Conservation (phyloP, 2,888 invertebrate genomes). For the Ochropacha duplaris region DNA sequence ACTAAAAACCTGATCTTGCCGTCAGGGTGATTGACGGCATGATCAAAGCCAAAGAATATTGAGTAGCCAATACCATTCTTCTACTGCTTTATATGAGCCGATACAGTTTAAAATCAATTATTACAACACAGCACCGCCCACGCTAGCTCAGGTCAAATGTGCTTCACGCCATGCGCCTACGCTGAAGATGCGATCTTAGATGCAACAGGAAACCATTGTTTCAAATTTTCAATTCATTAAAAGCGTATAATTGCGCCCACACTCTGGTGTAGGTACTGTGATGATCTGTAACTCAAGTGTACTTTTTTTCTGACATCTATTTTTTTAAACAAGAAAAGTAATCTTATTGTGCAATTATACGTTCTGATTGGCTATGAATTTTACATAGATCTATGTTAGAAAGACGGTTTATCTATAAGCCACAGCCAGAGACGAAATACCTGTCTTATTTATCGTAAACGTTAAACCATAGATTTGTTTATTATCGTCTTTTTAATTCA, state of each 20-base stretch:
- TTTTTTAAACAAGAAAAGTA: too few relatives aligned
- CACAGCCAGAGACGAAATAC: too few relatives aligned
- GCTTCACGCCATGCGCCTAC: conserved; percentile 26
- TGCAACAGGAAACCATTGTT: conserved; percentile 40
- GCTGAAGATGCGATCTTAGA: conserved; percentile 32
- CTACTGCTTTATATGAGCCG: background rate
- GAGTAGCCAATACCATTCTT: background rate
- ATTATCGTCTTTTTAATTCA: too few relatives aligned
- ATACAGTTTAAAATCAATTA: background rate
- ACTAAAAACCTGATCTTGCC: too few relatives aligned
- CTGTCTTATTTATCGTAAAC: too few relatives aligned
- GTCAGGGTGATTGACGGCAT: background rate
- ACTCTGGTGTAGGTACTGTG: conserved; percentile 3
- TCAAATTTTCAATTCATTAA: conserved; percentile 44
- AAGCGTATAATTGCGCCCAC: conserved; percentile 35
- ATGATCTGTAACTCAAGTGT: background rate
- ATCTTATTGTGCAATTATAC: too few relatives aligned
- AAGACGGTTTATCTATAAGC: too few relatives aligned
- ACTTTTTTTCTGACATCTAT: too few relatives aligned
- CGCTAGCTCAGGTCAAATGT: conserved; percentile 12
- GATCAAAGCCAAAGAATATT: background rate
- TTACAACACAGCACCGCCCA: background rate
- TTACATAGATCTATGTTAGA: too few relatives aligned
- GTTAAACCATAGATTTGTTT: too few relatives aligned
- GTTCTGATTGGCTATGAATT: too few relatives aligned